phyloP scores from a whole-genome alignment of 2,888 invertebrate species.

The Pollenia amentaria region DNA sequence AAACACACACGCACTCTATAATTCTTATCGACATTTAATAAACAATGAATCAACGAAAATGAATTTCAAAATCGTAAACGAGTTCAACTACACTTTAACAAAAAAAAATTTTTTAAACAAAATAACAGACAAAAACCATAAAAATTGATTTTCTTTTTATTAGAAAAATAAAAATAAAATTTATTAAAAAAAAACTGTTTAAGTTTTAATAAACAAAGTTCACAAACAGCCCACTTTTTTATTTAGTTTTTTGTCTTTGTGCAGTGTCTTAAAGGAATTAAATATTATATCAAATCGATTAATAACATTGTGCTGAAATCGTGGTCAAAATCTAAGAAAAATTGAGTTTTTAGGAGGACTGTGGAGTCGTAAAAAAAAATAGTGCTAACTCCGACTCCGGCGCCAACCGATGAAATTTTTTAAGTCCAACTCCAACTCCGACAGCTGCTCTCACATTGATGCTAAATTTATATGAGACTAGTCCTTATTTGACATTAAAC shows the following conservation, averaged over 20 bases:
- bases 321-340: too few relatives aligned
- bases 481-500: too few relatives aligned
- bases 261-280: background rate
- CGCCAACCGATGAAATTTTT: too few relatives aligned
- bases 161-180: constrained; percentile 6
- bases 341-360: too few relatives aligned
- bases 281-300: background rate
- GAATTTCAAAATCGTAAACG: constrained; percentile 26
- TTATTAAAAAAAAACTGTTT: background rate
- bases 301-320: too few relatives aligned
- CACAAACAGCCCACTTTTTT: constrained; percentile 18
- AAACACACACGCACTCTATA: constrained; percentile 11
- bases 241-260: background rate
- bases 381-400: too few relatives aligned
- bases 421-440: too few relatives aligned
- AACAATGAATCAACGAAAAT: constrained; percentile 29
- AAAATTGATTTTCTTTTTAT: constrained; percentile 31
- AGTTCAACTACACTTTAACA: constrained; percentile 15
- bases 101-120: background rate
- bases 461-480: too few relatives aligned
- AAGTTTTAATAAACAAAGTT: constrained; percentile 32
- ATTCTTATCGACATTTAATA: constrained; percentile 33
- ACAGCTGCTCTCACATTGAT: too few relatives aligned
- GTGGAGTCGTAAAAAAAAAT: too few relatives aligned
- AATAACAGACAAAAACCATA: constrained; percentile 23